These are phyloP conservation scores for Cantharis nigra DNA, from an alignment of 2,888 invertebrate species.

Conservation along the genomic window DNA sequence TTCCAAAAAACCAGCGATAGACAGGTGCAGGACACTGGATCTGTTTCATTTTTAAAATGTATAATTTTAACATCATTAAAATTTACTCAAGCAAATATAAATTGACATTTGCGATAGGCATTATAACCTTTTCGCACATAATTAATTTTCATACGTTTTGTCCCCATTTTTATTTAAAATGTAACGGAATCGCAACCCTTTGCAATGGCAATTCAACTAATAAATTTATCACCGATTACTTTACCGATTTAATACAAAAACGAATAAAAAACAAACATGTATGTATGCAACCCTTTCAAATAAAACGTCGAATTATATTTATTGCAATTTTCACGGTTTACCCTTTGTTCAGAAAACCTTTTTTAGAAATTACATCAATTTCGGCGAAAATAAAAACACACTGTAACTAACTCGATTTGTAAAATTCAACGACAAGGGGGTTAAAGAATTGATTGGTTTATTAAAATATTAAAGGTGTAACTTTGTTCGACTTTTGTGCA, in stretches of 20 bases:
- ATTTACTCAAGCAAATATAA: background rate
- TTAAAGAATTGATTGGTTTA: background rate
- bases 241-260: background rate
- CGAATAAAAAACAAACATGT: slow-evolving; percentile 1
- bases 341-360: background rate
- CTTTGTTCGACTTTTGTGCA: background rate
- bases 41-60: too few relatives aligned
- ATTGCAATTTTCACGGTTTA: slow-evolving; percentile 17
- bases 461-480: background rate
- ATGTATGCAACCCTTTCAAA: slow-evolving; percentile 18
- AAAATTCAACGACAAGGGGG: background rate
- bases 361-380: background rate
- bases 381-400: background rate
- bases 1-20: background rate
- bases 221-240: background rate
- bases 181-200: background rate
- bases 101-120: background rate
- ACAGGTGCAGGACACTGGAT: background rate
- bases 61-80: background rate
- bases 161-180: background rate
- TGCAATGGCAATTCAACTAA: background rate
- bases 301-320: slow-evolving; percentile 32
- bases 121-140: background rate
- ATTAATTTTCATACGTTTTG: background rate
- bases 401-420: background rate